These are phyloP conservation scores for Blastobasis lacticolella DNA, from an alignment of 2,888 invertebrate genomes.

Conservation along the genomic window DNA sequence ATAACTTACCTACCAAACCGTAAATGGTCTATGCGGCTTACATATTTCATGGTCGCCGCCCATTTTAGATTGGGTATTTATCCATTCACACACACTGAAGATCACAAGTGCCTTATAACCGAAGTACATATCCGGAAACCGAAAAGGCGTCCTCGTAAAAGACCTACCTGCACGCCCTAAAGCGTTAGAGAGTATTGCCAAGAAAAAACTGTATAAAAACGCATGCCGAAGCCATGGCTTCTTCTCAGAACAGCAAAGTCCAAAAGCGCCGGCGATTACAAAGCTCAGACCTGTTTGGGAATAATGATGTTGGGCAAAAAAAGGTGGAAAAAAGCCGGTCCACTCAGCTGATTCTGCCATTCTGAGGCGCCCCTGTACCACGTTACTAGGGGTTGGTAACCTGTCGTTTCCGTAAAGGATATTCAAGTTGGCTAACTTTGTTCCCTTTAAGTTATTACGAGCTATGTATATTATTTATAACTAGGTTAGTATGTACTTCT, in stretches of 20 bases:
- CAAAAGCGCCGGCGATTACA: conserved; percentile 13
- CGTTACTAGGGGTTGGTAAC: conserved; percentile 3
- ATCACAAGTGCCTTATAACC: neutral
- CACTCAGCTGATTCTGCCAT: conserved; percentile 24
- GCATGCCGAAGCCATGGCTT: neutral
- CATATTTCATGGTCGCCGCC: neutral
- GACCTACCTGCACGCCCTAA: conserved; percentile 3
- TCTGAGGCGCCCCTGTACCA: conserved; percentile 23
- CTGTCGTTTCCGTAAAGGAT: conserved; percentile 9
- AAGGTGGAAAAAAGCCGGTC: conserved; percentile 16
- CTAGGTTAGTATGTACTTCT: neutral
- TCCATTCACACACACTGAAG: neutral
- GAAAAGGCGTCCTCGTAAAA: neutral
- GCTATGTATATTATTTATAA: neutral
- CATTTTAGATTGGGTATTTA: neutral
- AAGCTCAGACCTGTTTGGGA: conserved; percentile 15
- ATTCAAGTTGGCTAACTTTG: neutral
- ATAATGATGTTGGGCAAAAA: conserved; percentile 18
- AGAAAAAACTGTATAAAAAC: neutral
- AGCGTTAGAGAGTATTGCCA: neutral
- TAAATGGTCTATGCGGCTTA: neutral
- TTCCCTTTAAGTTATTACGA: neutral
- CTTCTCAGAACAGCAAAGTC: conserved; percentile 7
- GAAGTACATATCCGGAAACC: conserved; percentile 1
- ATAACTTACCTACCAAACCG: neutral